Evolutionary conservation across 2,888 invertebrate genomes (phyloP), one percentile per base, ranked within the genome.

Genomic region (Chrysopilus asiliformis): DNA sequence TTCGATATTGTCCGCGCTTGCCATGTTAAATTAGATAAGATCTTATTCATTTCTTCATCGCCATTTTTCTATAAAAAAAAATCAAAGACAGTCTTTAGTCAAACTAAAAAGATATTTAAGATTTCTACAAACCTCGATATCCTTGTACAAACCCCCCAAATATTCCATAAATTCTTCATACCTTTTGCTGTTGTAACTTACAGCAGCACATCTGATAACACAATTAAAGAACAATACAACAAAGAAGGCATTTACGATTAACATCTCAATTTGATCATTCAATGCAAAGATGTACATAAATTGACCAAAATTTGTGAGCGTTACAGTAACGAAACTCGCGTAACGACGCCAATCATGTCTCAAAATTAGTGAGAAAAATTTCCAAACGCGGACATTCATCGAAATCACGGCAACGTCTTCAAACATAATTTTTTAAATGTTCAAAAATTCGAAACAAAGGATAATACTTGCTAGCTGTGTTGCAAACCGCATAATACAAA

Each of bases 201-300:
- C 22, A 7, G 7, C 7, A 22, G 7, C 22, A 22, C 22, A 7
- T 22, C 22, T 22, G 7, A 22, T 8, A 9, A 35, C 18, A 28
- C 8, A 10, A 13, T 35, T 35, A 20, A 35, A 28, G 12, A 14
- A 35, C 12, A 35, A 28, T 5, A 35, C 28, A 10, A 17, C n/a
- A 14, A 35, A 35, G 16, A 17, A 35, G 8, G 28, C 35, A 20
- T 35, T 35, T 2, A 35, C n/a, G 12, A 35, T 35, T 10, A 20
- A 4, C 5, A 20, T 17, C 5, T 35, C 28, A 10, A 28, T 20
- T 13, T 16, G n/a, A 9, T 13, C 28, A 3, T 22, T 22, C 7
- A 26, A 10, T 8, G 6, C 15, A 34, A 12, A 24, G n/a, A 34
- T 4, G n/a, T 12, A n/a, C 25, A 34, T 15, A 7, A 24, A 25